Conservation (phyloP, 2,888 invertebrate genomes). For the Stenichneumon culpator region DNA sequence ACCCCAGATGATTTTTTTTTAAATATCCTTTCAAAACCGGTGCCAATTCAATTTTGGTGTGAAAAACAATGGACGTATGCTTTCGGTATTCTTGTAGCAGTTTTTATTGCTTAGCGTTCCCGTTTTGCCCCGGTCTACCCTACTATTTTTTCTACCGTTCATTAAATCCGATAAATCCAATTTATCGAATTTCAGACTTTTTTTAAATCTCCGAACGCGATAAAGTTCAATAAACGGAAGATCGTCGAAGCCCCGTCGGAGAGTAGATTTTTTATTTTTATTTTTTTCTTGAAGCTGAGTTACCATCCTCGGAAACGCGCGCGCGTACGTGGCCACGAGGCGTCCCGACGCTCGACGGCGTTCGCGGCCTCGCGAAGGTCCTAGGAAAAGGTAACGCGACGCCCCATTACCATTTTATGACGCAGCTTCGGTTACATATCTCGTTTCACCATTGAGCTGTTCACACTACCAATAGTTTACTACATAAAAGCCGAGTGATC, state of each 20-base stretch:
- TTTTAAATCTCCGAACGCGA: neutral
- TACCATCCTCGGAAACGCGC: slow-evolving; percentile 8
- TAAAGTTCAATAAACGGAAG: slow-evolving; percentile 29
- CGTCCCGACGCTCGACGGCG: slow-evolving; percentile 42
- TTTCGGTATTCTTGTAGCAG: no score
- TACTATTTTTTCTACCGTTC: neutral
- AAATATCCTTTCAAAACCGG: no score
- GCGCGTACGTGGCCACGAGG: slow-evolving; percentile 28
- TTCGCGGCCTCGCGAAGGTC: slow-evolving; percentile 70
- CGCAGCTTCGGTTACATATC: slow-evolving; percentile 84
- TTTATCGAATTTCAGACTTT: no score
- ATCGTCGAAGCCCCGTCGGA: slow-evolving; percentile 24
- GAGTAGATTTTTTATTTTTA: neutral
- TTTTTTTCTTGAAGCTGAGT: neutral
- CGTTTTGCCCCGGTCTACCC: no score
- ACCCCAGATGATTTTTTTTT: no score
- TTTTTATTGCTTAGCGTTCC: no score
- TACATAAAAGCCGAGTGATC: slow-evolving; percentile 78
- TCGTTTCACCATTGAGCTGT: slow-evolving; percentile 84
- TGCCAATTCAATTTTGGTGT: no score
- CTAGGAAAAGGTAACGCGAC: slow-evolving; percentile 83
- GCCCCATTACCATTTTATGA: slow-evolving; percentile 85
- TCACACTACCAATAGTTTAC: slow-evolving; percentile 83
- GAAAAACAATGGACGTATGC: no score
- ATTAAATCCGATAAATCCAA: no score